phyloP scores from a whole-genome alignment of 1,140 invertebrate genomes.

The Platyura marginata region DNA sequence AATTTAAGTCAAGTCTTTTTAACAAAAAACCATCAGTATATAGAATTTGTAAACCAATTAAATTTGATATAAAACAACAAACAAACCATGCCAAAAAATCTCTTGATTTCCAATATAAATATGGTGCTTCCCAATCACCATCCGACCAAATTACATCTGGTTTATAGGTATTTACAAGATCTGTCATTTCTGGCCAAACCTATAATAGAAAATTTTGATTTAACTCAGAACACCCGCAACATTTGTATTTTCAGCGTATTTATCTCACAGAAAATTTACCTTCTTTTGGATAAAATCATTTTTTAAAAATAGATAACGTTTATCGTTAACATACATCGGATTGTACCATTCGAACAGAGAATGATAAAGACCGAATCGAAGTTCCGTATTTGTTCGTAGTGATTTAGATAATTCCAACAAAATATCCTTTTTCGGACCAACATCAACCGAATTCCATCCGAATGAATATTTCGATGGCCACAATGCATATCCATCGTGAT shows the following conservation, averaged over 20 bases:
- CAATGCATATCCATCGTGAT: constrained; percentile 82
- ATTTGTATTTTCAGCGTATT: neutral
- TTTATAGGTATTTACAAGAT: constrained; percentile 56
- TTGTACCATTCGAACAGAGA: constrained; percentile 87
- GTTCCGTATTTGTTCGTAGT: constrained; percentile 35
- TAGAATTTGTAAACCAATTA: too few relatives aligned
- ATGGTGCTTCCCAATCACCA: constrained; percentile 69
- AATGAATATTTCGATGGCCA: constrained; percentile 76
- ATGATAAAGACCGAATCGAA: constrained; percentile 77
- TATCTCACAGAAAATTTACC: constrained; percentile 4
- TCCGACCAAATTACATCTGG: constrained; percentile 91
- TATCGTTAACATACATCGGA: constrained; percentile 62
- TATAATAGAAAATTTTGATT: neutral
- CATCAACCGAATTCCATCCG: constrained; percentile 78
- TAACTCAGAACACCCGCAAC: neutral
- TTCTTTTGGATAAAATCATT: constrained; percentile 46
- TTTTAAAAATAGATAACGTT: constrained; percentile 40
- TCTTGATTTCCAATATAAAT: constrained; percentile 64
- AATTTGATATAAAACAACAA: neutral
- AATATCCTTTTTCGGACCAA: constrained; percentile 69
- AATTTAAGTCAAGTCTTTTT: too few relatives aligned
- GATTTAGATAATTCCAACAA: constrained; percentile 57
- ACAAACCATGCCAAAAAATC: constrained; percentile 64
- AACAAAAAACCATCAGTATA: too few relatives aligned
- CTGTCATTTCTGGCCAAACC: constrained; percentile 51